Base-by-base conservation (phyloP, 2,797 vertebrate species). In the Distichodus sexfasciatus region DNA sequence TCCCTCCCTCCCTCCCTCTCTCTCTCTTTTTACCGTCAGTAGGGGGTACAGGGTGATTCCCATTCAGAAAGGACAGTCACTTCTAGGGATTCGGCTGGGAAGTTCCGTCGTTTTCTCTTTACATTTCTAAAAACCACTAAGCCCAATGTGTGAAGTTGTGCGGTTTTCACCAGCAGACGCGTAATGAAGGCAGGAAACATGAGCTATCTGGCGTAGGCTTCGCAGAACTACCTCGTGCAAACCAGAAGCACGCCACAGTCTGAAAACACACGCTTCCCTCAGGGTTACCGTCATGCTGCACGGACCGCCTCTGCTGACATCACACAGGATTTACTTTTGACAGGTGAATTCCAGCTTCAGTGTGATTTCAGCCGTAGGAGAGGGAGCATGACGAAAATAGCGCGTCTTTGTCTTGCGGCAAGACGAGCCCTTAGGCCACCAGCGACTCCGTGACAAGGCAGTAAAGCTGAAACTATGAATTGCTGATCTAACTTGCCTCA, bases 381-480 rank as follows among this genome's bases (percentile, higher is more conserved):
- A 21, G 50, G 64, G 40, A 48, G 11, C 55, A 43, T 10, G 47
- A 12, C 1, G 29, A 5, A 2, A 41, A 43, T 48, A 12, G 58
- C 48, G 12, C 54, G 7, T 44, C n/a, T 41, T 44, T 1, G 29
- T 38, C 19, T n/a, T 76, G 46, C 82, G 76, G 72, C 29, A 11
- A n/a, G 29, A n/a, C 26, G 41, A 80, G 86, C 70, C 86, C 89
- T 87, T 90, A 88, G 86, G 88, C 79, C 86, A 69, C 1, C 41
- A 33, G 51, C 76, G 78, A 73, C 71, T 68, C 60, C 69, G 62
- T 84, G 83, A 87, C 84, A 71, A 65, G 72, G 84, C 59, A 81
- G 83, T 88, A 86, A 87, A 74, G 54, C 69, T 31, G 41, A 46
- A 58, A 57, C 57, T 44, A 9, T 31, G 36, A 48, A 54, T 26